These are phyloP conservation scores for Progne subis DNA, from an alignment of 2,113 vertebrate genomes.

Conservation along the genomic window DNA sequence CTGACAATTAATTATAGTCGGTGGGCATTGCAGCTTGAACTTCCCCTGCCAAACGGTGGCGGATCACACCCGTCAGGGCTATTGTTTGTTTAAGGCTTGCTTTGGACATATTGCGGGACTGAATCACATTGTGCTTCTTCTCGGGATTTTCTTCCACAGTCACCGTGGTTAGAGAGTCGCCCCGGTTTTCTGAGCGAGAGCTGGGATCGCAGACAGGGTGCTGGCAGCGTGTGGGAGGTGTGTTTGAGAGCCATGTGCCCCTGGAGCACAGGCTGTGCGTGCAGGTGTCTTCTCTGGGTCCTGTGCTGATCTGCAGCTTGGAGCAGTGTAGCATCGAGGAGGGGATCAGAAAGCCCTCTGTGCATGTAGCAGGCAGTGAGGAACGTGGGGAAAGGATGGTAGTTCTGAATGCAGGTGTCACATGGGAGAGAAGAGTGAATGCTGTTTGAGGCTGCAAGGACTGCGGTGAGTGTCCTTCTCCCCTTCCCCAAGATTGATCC, in stretches of 20 bases:
- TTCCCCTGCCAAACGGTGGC: background rate
- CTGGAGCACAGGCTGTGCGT: background rate
- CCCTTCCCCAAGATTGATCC: background rate
- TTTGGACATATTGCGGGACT: background rate
- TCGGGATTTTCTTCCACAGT: background rate
- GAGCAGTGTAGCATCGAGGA: background rate
- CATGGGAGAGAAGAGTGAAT: background rate
- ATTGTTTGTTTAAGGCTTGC: conserved; percentile 15
- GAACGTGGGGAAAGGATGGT: background rate
- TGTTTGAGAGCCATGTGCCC: conserved; percentile 17
- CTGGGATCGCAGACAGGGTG: background rate
- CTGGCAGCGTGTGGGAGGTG: conserved; percentile 45
- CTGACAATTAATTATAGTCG: background rate
- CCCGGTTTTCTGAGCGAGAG: background rate
- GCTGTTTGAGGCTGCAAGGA: background rate
- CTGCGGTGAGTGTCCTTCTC: conserved; percentile 11
- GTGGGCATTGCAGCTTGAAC: background rate
- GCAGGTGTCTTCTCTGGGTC: background rate
- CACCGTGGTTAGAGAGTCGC: background rate
- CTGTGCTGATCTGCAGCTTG: background rate
- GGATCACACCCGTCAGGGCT: background rate
- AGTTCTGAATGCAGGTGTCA: background rate
- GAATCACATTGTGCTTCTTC: background rate
- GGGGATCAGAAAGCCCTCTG: background rate
- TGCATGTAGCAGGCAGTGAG: fast-evolving